Evolutionary conservation across 2,888 invertebrate species (phyloP).

Genomic region (Augiades crinisus): DNA sequence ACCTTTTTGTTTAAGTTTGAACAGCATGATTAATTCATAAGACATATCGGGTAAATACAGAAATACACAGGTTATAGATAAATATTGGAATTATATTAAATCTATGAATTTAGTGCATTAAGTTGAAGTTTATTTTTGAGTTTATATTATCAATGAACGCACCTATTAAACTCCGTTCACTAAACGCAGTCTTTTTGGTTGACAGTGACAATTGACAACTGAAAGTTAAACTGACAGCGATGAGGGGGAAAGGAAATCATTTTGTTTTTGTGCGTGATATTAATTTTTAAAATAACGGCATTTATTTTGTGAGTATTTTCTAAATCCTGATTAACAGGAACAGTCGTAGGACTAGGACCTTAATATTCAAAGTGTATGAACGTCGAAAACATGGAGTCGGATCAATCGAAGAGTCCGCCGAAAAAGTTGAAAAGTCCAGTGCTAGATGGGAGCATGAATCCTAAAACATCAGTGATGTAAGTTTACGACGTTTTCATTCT

Average conservation of each 20-base stretch:
- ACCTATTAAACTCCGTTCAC: no score
- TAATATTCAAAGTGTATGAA: conserved; percentile 1
- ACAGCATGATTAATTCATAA: no score
- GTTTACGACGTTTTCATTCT: conserved; percentile 35
- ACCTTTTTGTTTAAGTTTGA: no score
- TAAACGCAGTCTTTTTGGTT: no score
- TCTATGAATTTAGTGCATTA: no score
- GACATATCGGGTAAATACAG: no score
- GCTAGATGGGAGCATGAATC: conserved; percentile 47
- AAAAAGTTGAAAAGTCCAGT: conserved; percentile 57
- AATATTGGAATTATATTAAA: no score
- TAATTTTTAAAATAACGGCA: neutral
- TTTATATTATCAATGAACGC: no score
- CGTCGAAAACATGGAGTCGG: conserved; percentile 45
- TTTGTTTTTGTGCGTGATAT: neutral
- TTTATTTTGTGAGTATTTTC: neutral
- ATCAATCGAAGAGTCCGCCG: conserved; percentile 44
- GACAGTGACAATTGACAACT: neutral
- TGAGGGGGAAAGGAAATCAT: no score
- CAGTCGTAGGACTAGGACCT: neutral
- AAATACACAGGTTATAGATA: no score
- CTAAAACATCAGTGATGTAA: conserved; percentile 69
- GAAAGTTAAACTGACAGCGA: neutral
- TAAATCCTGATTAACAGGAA: neutral
- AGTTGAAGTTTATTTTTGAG: no score